Base-by-base conservation (phyloP, 1,140 invertebrate genomes). In the Gonatopus flavifemur region DNA sequence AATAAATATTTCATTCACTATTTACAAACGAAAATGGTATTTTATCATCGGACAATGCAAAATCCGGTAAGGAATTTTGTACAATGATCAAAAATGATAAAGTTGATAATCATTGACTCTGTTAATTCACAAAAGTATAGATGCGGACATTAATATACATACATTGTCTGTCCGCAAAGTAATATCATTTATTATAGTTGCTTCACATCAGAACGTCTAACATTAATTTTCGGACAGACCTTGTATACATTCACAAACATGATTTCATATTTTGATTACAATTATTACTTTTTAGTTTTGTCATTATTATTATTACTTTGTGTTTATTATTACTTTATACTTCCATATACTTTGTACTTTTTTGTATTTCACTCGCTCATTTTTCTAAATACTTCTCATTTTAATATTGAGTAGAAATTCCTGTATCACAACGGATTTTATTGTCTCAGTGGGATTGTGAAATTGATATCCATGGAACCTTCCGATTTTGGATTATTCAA, bases 341-440 rank as follows among this genome's bases (percentile, higher is more conserved):
- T 49, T 59, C 57, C n/a, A n/a, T n/a, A n/a, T n/a, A n/a, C n/a
- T n/a, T n/a, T n/a, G n/a, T n/a, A n/a, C 43, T 67, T 59, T 62
- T 60, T 58, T 62, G 52, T 49, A 64, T 58, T 60, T 64, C 70
- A 73, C 68, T 70, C 64, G 70, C 55, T 62, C 60, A 62, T 59
- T 69, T 62, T 70, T 66, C 66, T 63, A n/a, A 62, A 66, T 59
- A 41, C 42, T 47, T 67, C 53, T 54, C 45, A n/a, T 72, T 67
- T 70, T 69, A 69, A 74, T 75, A 77, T 75, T 76, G 75, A 74
- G 76, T 74, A 76, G n/a, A 65, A 74, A 73, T 66, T 72, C 73
- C 45, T 64, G 46, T 70, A 59, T 55, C 66, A 50, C 51, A 36
- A 55, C 52, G 9, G 51, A 55, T 54, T 53, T 59, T 54, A 48